These are phyloP conservation scores for Spodoptera exigua DNA, from an alignment of 2,888 invertebrate genomes.

Conservation along the genomic window DNA sequence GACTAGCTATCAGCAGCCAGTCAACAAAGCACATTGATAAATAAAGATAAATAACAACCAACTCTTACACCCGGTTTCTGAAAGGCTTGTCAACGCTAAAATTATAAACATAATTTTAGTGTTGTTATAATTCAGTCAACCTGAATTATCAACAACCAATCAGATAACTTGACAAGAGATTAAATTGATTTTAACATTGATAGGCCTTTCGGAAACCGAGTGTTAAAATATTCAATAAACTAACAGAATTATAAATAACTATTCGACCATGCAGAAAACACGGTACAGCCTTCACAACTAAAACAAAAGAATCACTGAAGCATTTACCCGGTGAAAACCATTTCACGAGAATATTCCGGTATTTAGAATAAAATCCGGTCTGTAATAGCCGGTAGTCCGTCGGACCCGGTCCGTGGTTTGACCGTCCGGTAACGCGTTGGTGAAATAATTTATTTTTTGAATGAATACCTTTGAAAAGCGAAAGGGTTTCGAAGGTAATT, in stretches of 20 bases:
- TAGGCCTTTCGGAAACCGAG: too few species aligned
- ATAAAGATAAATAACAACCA: too few species aligned
- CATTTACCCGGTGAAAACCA: slow-evolving; percentile 11
- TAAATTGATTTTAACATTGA: too few species aligned
- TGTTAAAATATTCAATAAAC: too few species aligned
- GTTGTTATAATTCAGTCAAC: too few species aligned
- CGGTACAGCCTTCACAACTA: slow-evolving; percentile 5
- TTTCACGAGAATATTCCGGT: slow-evolving; percentile 20
- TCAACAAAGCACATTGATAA: too few species aligned
- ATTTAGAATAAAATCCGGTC: slow-evolving; percentile 41
- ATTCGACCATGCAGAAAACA: not conserved
- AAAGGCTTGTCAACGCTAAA: too few species aligned
- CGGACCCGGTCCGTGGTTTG: slow-evolving; percentile 16
- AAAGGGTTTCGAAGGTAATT: slow-evolving; percentile 41
- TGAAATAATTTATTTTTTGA: slow-evolving; percentile 42
- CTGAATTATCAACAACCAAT: too few species aligned
- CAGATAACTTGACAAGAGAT: too few species aligned
- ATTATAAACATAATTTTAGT: too few species aligned
- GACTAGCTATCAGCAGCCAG: too few species aligned
- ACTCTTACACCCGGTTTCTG: too few species aligned
- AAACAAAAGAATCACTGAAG: slow-evolving; percentile 21
- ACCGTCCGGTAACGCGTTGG: slow-evolving; percentile 6
- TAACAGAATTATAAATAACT: not conserved
- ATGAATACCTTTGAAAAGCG: slow-evolving; percentile 22
- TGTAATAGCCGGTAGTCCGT: slow-evolving; percentile 7